Percentiles rank a stretch among this genome's conserved stretches.
Conservation (phyloP, 2,113 vertebrate species). For the Cyanoramphus novaezelandiae region DNA sequence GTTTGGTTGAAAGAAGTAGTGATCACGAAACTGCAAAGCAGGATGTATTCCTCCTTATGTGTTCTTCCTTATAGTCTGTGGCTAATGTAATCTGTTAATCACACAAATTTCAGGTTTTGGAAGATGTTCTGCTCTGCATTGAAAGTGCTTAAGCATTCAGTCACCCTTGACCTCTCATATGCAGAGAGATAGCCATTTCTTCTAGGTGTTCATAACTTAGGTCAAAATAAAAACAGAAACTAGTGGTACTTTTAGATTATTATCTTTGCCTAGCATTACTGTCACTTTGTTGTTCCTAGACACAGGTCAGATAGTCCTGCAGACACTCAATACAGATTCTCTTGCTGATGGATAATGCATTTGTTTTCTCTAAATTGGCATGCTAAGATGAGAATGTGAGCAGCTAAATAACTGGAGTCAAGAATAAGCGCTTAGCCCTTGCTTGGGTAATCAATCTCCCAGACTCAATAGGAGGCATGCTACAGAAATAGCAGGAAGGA, state of each 20-base stretch:
- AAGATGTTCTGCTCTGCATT: not conserved
- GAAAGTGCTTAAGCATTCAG: not conserved
- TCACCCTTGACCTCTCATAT: not conserved
- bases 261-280: not conserved
- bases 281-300: not conserved
- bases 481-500: slow-evolving; percentile 16
- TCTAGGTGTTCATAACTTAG: not conserved
- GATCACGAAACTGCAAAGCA: not conserved
- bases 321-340: not conserved
- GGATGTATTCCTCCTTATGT: not conserved
- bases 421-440: slow-evolving; percentile 13
- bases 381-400: slow-evolving; percentile 6
- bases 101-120: not conserved
- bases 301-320: not conserved
- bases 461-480: slow-evolving; percentile 5
- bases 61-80: not conserved
- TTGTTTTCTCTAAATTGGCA: not conserved
- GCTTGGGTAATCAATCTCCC: slow-evolving; percentile 38
- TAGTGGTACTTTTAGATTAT: not conserved
- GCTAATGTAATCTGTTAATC: not conserved
- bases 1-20: not conserved
- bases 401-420: slow-evolving; percentile 27
- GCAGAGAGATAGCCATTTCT: not conserved
- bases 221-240: not conserved
- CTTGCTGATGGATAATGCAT: not conserved